These are phyloP conservation scores for Drosophila borealis DNA, from an alignment of 2,888 invertebrate genomes.

Conservation along the genomic window DNA sequence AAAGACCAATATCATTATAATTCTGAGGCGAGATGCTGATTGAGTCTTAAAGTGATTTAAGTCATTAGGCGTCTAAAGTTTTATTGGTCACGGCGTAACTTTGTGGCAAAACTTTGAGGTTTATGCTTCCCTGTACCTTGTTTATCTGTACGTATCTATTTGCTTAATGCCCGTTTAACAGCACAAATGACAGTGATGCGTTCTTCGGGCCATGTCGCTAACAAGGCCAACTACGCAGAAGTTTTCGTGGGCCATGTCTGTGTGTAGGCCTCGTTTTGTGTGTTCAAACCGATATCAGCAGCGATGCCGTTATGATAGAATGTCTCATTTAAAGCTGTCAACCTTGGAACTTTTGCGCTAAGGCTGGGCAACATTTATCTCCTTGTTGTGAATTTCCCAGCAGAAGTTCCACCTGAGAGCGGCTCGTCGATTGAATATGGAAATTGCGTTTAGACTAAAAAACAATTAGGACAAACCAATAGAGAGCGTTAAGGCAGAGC, in stretches of 20 bases:
- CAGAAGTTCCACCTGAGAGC: slow-evolving; percentile 2
- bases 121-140: slow-evolving; percentile 22
- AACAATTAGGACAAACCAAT: slow-evolving; percentile 21
- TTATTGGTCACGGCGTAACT: slow-evolving; percentile 53
- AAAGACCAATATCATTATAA: slow-evolving; percentile 43
- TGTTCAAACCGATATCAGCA: slow-evolving; percentile 10
- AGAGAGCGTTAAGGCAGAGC: not conserved
- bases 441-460: slow-evolving; percentile 17
- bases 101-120: slow-evolving; percentile 48
- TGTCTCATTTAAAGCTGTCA: slow-evolving; percentile 9
- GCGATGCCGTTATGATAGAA: slow-evolving; percentile 14
- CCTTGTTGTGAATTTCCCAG: not conserved
- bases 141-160: slow-evolving; percentile 50
- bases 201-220: slow-evolving; percentile 1
- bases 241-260: slow-evolving; percentile 1
- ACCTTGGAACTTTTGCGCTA: not conserved
- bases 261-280: not conserved
- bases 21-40: slow-evolving; percentile 56
- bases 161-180: slow-evolving; percentile 55
- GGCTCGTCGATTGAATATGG: slow-evolving; percentile 7
- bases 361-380: not conserved
- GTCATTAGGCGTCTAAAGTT: slow-evolving; percentile 67
- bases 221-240: slow-evolving; percentile 24
- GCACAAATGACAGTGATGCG: slow-evolving; percentile 39
- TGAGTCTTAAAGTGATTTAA: slow-evolving; percentile 73